A percentile compares a stretch with the other conserved stretches of the same genome.
Evolutionary conservation across 2,113 vertebrate genomes (phyloP).

Genomic region (Nibea coibor): DNA sequence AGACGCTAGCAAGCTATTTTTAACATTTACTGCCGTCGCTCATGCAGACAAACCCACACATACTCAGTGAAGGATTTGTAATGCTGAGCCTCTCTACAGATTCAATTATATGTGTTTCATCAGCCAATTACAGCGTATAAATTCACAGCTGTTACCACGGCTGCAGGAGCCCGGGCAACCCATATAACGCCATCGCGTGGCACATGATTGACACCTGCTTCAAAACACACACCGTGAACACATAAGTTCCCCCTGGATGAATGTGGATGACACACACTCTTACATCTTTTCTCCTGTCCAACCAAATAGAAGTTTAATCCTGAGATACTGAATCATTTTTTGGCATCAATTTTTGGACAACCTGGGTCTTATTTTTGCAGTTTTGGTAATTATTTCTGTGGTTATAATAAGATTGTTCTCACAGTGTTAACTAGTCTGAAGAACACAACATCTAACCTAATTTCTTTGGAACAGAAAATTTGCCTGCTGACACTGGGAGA

Average conservation of each 20-base stretch:
- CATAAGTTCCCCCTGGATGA: background rate
- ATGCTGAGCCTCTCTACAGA: conserved; percentile 56
- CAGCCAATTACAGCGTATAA: conserved; percentile 58
- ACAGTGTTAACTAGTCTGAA: background rate
- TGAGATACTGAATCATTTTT: background rate
- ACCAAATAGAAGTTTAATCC: background rate
- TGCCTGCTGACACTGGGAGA: background rate
- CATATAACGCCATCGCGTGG: conserved; percentile 10
- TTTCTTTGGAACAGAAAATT: no score
- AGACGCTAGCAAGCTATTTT: conserved; percentile 16
- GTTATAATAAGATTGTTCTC: background rate
- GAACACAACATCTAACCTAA: no score
- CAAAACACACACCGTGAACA: background rate
- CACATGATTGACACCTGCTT: conserved; percentile 22
- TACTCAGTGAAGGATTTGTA: conserved; percentile 42
- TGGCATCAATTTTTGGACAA: no score
- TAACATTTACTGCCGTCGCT: conserved; percentile 14
- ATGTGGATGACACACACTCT: background rate
- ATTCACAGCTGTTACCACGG: conserved; percentile 65
- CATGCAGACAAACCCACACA: conserved; percentile 23
- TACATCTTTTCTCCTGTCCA: background rate
- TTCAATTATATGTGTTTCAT: conserved; percentile 75
- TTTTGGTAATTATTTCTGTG: background rate
- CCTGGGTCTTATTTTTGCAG: background rate
- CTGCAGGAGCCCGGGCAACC: conserved; percentile 30